Evolutionary conservation across 2,113 vertebrate species (phyloP).

Genomic region (Mesembrinibis cayennensis): DNA sequence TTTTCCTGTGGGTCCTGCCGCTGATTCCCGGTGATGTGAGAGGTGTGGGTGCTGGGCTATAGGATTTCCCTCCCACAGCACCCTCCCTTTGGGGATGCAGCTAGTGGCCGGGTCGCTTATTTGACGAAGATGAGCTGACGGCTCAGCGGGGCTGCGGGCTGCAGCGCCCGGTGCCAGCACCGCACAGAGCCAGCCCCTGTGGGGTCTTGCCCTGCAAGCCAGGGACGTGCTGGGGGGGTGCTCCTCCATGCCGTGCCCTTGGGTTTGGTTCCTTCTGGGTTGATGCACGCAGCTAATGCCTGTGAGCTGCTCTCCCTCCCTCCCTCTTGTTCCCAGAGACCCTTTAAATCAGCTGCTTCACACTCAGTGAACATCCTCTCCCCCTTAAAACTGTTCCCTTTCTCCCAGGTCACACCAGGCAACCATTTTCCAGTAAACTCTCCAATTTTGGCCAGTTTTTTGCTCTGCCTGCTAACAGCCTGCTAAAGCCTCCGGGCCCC

Average conservation of each 20-base stretch:
- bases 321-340: neutral
- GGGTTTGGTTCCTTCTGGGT: neutral
- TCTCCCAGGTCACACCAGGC: neutral
- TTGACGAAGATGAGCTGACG: neutral
- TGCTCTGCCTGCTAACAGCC: neutral
- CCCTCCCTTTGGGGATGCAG: neutral
- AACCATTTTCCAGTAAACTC: slow-evolving; percentile 5
- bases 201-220: neutral
- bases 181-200: neutral
- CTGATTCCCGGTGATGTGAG: neutral
- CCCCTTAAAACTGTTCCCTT: neutral
- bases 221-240: neutral
- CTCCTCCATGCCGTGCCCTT: neutral
- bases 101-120: neutral
- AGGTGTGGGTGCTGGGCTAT: neutral
- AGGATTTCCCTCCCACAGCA: neutral
- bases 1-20: neutral
- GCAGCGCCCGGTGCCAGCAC: neutral
- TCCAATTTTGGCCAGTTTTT: slow-evolving; percentile 10
- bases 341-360: neutral
- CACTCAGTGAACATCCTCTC: neutral
- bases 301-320: neutral
- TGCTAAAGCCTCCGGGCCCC: neutral
- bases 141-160: neutral
- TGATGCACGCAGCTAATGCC: neutral